phyloP scores from a whole-genome alignment of 1,140 invertebrate genomes.

The Drosophila tsacasi region DNA sequence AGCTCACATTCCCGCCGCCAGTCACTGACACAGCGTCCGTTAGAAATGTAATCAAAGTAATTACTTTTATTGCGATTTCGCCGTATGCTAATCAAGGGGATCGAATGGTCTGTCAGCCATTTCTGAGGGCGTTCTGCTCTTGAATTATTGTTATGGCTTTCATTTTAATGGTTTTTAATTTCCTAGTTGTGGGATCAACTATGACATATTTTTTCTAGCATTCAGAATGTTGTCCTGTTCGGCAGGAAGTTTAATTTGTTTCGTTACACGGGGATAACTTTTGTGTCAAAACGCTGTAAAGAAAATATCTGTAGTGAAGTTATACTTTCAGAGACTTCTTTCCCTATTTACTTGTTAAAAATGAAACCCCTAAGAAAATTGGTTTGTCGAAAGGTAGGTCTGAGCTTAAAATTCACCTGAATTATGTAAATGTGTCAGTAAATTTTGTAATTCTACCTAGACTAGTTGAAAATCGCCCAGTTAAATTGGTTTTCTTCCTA shows the following conservation, averaged over 20 bases:
- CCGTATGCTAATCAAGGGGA: slow-evolving; percentile 65
- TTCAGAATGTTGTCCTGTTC: slow-evolving; percentile 4
- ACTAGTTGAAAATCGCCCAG: slow-evolving; percentile 2
- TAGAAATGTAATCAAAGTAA: slow-evolving; percentile 78
- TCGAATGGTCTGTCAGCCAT: slow-evolving; percentile 29
- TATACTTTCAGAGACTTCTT: too few species aligned
- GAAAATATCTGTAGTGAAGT: neutral
- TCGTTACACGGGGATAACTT: neutral
- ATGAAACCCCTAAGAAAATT: neutral
- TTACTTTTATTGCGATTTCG: slow-evolving; percentile 72
- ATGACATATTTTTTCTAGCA: slow-evolving; percentile 16
- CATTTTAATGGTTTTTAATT: slow-evolving; percentile 65
- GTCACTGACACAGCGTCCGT: slow-evolving; percentile 41
- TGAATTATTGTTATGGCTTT: slow-evolving; percentile 64
- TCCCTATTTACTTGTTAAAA: neutral
- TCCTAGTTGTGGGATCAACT: slow-evolving; percentile 37
- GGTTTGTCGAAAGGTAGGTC: neutral
- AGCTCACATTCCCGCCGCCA: slow-evolving; percentile 1
- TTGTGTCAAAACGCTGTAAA: neutral
- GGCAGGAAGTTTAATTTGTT: slow-evolving; percentile 11
- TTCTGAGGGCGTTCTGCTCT: slow-evolving; percentile 27
- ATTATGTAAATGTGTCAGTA: neutral
- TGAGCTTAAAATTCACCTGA: neutral
- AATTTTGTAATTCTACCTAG: neutral
- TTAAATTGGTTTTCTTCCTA: neutral